Conservation (phyloP, 2,797 vertebrate genomes). For the Sebastes dallii region DNA sequence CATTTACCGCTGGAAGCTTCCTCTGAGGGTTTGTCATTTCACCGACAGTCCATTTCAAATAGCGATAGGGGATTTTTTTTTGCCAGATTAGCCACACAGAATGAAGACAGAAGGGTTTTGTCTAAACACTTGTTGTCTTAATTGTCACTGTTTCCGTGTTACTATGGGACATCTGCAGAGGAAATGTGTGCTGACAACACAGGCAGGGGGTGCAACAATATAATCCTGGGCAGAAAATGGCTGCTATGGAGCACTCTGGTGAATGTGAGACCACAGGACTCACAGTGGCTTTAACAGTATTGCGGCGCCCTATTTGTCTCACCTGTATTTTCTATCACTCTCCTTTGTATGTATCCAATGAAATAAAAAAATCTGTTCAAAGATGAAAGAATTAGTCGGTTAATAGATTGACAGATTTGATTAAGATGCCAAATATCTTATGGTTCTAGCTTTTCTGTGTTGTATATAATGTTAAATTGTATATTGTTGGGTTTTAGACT, state of each 20-base stretch:
- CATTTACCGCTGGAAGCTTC: slow-evolving; percentile 37
- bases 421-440: not conserved
- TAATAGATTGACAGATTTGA: not conserved
- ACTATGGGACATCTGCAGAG: slow-evolving; percentile 9
- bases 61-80: not conserved
- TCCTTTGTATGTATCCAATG: not conserved
- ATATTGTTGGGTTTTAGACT: no score
- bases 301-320: not conserved
- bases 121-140: slow-evolving; percentile 9
- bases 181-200: slow-evolving; percentile 21
- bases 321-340: not conserved
- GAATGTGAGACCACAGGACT: not conserved
- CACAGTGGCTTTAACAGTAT: not conserved
- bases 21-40: slow-evolving; percentile 33
- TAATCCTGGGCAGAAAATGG: slow-evolving; percentile 55
- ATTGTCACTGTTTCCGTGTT: slow-evolving; percentile 4
- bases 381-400: not conserved
- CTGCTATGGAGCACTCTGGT: slow-evolving; percentile 3
- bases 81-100: not conserved
- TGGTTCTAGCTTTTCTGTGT: not conserved
- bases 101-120: slow-evolving; percentile 4
- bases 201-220: slow-evolving; percentile 23
- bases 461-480: no score
- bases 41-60: slow-evolving; percentile 32
- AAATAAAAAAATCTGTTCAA: not conserved